Base-by-base conservation (phyloP, 2,113 vertebrate genomes). In the Misgurnus mizolepis region DNA sequence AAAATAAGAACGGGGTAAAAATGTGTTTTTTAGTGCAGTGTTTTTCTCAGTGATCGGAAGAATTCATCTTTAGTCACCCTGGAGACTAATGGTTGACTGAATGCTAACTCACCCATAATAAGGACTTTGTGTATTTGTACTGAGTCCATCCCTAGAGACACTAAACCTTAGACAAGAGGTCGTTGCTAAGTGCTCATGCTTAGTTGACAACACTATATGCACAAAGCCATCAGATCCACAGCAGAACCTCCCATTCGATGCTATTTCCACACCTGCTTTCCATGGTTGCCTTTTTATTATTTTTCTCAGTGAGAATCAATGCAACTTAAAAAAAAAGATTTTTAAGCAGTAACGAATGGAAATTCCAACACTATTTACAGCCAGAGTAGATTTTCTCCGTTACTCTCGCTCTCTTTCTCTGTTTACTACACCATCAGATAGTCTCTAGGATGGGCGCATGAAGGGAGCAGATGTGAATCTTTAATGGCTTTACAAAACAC, bases 401-500 rank as follows among this genome's bases (percentile, higher is more conserved):
- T 49, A 39, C 22, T 40, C 10, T 17, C 27, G 15, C 22, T 65
- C 4, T 67, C 6, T 11, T 2, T 55, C 5, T 50, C 7, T 47
- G 53, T 68, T 61, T 27, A 47, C 66, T 60, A 34, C 77, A 56
- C 34, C 53, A 79, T 53, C 40, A 69, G 67, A 69, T 61, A 10
- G 50, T 79, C 11, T 27, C 11, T 67, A 5, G 18, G 41, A 81
- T 43, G 27, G 53, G 39, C 1, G 22, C 22, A 34, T 56, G 53
- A 58, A 34, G 27, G 56, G 61, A 56, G 73, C 60, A 76, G 80
- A 81, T 76, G 49, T 56, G 70, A 68, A 67, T 68, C 70, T 67
- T 68, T 61, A 73, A 81, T 50, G 34, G 50, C 50, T 75, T 69
- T 80, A 43, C 79, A 80, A 71, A 80, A 50, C 60, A 80, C 69